phyloP scores from a whole-genome alignment of 2,888 invertebrate species.

The Rhyacophila evoluta region DNA sequence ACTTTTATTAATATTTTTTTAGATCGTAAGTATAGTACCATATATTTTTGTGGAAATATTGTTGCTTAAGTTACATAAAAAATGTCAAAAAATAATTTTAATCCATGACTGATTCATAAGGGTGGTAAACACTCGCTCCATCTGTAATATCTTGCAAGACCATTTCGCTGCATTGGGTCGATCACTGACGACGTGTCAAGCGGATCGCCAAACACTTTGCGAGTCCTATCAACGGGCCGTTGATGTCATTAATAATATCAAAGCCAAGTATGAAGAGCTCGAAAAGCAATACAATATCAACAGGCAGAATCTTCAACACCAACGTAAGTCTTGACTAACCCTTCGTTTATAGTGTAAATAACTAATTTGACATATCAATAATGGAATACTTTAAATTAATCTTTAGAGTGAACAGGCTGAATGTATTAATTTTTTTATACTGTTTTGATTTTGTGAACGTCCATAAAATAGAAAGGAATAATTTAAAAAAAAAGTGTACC shows the following conservation, averaged over 20 bases:
- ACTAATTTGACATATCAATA: not conserved
- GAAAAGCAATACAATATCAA: not conserved
- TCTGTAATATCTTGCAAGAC: not conserved
- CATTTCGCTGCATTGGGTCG: not conserved
- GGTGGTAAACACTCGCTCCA: constrained; percentile 27
- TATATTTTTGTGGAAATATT: too few relatives aligned
- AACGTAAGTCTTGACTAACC: not conserved
- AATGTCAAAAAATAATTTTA: too few relatives aligned
- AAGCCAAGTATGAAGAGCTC: not conserved
- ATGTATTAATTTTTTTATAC: not conserved
- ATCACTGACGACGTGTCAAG: constrained; percentile 15
- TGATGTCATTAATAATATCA: not conserved
- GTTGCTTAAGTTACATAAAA: too few relatives aligned
- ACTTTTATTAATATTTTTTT: too few relatives aligned
- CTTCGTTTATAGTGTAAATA: not conserved
- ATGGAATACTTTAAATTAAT: not conserved
- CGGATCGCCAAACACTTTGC: constrained; percentile 8
- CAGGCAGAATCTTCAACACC: not conserved
- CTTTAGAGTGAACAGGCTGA: not conserved
- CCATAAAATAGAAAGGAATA: too few relatives aligned
- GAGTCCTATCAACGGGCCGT: constrained; percentile 20
- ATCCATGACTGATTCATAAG: too few relatives aligned
- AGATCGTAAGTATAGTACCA: too few relatives aligned
- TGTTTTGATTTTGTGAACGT: too few relatives aligned
- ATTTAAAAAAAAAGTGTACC: too few relatives aligned